A percentile compares a stretch with the other conserved stretches of the same genome.
phyloP scores from a whole-genome alignment of 2,888 invertebrate species.

The Sarcophaga rosellei region DNA sequence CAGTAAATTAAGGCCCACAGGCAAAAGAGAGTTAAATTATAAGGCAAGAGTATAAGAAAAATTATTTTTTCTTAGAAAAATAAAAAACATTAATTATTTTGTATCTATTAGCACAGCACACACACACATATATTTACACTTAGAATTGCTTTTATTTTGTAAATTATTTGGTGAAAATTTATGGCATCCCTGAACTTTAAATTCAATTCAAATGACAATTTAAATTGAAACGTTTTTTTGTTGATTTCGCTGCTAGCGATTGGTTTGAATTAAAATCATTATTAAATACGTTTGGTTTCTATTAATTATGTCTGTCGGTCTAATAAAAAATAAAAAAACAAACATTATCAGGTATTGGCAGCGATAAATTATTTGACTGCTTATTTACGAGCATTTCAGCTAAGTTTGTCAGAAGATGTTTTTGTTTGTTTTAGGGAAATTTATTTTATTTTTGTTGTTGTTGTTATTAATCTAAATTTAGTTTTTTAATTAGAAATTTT shows the following conservation, averaged over 20 bases:
- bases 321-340: neutral
- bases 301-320: slow-evolving; percentile 36
- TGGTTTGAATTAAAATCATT: slow-evolving; percentile 47
- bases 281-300: slow-evolving; percentile 29
- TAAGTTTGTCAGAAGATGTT: slow-evolving; percentile 30
- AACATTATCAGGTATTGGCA: slow-evolving; percentile 6
- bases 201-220: slow-evolving; percentile 49
- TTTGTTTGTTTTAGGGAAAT: neutral
- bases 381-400: slow-evolving; percentile 38
- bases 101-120: no score
- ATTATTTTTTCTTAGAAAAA: slow-evolving; percentile 16
- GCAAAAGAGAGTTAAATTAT: slow-evolving; percentile 64
- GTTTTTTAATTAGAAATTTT: neutral
- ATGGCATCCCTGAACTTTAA: slow-evolving; percentile 61
- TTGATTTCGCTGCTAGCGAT: slow-evolving; percentile 12
- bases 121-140: no score
- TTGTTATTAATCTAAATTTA: slow-evolving; percentile 15
- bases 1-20: neutral
- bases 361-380: slow-evolving; percentile 31
- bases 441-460: neutral
- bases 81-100: neutral
- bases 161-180: slow-evolving; percentile 21
- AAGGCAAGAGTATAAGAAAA: slow-evolving; percentile 73
- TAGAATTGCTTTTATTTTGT: neutral
- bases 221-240: neutral